Evolutionary conservation across 2,797 vertebrate species (phyloP), one percentile per base, ranked within the genome.

Genomic region (Eutrigla gurnardus): DNA sequence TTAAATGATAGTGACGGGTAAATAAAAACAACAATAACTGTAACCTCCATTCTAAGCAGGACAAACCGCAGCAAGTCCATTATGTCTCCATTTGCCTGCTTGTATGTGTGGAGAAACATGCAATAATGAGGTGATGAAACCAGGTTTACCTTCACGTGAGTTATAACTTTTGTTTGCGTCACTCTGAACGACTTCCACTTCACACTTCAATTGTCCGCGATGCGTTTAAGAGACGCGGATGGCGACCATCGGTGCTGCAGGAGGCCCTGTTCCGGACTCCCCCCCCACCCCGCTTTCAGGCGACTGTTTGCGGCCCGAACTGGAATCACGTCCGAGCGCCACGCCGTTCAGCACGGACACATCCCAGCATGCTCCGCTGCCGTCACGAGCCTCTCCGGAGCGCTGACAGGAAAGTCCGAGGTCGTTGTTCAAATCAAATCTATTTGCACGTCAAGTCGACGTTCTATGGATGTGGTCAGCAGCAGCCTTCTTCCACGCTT

Each of bases 301-400:
- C 37, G 12, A 59, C 33, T 43, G 32, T 50, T 63, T 45, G 62
- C 58, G 69, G 73, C 70, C 61, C 65, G 14, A 46, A 17, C 50
- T 6, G 42, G 58, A 77, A 62, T 40, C 67, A 25, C n/a, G 68
- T 69, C 37, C 4, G 55, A 50, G 50, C 9, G 43, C 67, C 25
- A 9, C 35, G 57, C 73, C 53, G 68, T 69, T 53, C 55, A 66
- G 57, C 54, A 2, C 35, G 59, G 75, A 64, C 65, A 54, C 59
- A 69, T 74, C 83, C 83, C 77, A 70, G 72, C 83, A 87, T 80
- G 70, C 81, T 7, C 76, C 43, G 62, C 72, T 63, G 78, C 82
- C 65, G 8, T 53, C 59, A 14, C 32, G 50, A 18, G 3, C 35
- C 40, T 36, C 5, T 47, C 52, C 12, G 11, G 5, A 36, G 45